A percentile compares a stretch with the other conserved stretches of the same genome.
Conservation (phyloP, 2,797 vertebrate species). For the Xerus rutilus region DNA sequence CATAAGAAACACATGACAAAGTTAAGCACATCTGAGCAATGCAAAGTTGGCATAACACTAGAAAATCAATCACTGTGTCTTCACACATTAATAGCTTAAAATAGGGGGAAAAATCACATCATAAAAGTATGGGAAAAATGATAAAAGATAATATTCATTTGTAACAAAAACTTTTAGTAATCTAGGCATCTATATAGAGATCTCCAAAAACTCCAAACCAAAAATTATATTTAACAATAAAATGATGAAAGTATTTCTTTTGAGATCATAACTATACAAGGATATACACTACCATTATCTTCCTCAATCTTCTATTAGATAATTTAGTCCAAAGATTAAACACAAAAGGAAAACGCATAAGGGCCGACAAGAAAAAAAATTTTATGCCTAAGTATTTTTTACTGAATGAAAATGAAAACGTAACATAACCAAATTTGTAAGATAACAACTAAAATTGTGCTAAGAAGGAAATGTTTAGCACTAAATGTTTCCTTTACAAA, state of each 20-base stretch:
- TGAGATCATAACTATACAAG: neutral
- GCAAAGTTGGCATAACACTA: constrained; percentile 4
- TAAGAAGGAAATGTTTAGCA: neutral
- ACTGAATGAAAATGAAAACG: neutral
- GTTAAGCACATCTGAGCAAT: neutral
- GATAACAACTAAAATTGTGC: neutral
- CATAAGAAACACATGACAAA: neutral
- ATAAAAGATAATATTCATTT: neutral
- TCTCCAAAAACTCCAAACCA: neutral
- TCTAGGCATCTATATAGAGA: neutral
- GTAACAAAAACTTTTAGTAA: neutral
- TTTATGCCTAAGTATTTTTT: neutral
- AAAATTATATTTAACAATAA: neutral
- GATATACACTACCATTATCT: neutral
- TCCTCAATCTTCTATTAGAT: neutral
- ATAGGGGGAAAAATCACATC: neutral
- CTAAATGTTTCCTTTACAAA: neutral
- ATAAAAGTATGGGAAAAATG: neutral
- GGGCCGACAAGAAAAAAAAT: neutral
- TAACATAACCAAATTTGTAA: neutral
- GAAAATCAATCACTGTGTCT: constrained; percentile 19
- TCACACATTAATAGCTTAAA: neutral
- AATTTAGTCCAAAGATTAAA: neutral
- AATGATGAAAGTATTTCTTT: constrained; percentile 17
- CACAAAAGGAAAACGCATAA: neutral